Evolutionary conservation across 2,888 invertebrate species (phyloP).

Genomic region (Serrognathus titanus): DNA sequence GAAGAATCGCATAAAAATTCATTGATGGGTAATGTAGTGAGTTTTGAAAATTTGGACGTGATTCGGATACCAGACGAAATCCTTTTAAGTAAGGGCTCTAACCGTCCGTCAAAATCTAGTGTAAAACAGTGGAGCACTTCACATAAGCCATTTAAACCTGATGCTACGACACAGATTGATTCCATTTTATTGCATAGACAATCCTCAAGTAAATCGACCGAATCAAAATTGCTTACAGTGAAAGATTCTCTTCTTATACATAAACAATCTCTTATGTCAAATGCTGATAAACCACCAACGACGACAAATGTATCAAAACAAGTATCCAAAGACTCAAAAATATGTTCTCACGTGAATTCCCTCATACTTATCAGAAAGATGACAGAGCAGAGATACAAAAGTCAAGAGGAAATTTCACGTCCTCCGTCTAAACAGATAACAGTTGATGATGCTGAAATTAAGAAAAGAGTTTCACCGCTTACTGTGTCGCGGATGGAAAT

Average conservation of each 20-base stretch:
- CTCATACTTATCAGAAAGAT: constrained; percentile 19
- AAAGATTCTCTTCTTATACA: constrained; percentile 18
- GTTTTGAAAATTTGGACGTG: constrained; percentile 13
- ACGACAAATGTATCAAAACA: neutral
- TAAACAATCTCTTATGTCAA: constrained; percentile 7
- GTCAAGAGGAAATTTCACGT: neutral
- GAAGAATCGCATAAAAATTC: neutral
- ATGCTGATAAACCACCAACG: neutral
- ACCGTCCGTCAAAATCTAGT: constrained; percentile 8
- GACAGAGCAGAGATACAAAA: constrained; percentile 1
- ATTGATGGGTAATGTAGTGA: constrained; percentile 7
- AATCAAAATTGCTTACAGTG: constrained; percentile 8
- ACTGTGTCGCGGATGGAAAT: constrained; percentile 30
- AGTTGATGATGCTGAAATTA: neutral
- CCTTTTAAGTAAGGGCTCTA: constrained; percentile 6
- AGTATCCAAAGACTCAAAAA: constrained; percentile 12
- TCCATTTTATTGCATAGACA: too few species aligned
- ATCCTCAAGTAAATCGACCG: constrained; percentile 2
- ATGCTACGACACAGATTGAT: too few species aligned
- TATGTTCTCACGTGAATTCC: constrained; percentile 21
- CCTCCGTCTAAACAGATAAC: neutral
- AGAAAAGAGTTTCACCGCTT: constrained; percentile 8
- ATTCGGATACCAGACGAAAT: constrained; percentile 14
- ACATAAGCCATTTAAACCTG: too few species aligned
- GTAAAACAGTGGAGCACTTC: neutral